Conservation (phyloP, 2,113 vertebrate genomes). For the Nycticryphes semicollaris region DNA sequence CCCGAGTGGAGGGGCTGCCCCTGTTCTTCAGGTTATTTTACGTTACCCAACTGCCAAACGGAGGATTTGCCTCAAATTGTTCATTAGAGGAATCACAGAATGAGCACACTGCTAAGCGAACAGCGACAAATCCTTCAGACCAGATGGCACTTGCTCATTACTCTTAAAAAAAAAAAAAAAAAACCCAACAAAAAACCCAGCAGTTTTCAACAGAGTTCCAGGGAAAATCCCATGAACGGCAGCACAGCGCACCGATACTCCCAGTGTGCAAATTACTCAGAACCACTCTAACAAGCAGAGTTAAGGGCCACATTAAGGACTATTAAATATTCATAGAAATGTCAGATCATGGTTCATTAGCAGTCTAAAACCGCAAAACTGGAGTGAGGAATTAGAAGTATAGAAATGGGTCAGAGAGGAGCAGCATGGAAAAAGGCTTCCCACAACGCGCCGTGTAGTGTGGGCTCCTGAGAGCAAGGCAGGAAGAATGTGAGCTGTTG, state of each 20-base stretch:
- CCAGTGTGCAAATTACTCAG: not conserved
- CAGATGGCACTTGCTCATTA: not conserved
- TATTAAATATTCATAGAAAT: not conserved
- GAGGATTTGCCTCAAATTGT: not conserved
- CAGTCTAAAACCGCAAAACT: not conserved
- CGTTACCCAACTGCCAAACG: not conserved
- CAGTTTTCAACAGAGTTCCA: not conserved
- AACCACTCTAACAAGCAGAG: not conserved
- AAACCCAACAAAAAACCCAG: too few species aligned
- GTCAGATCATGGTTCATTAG: not conserved
- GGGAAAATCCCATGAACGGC: not conserved
- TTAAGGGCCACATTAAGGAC: not conserved
- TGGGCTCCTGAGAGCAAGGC: not conserved
- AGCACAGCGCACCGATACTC: too few species aligned
- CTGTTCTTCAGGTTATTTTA: not conserved
- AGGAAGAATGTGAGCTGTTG: not conserved
- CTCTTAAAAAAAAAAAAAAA: not conserved
- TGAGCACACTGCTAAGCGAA: not conserved
- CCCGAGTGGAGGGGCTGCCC: not conserved
- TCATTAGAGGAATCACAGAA: not conserved
- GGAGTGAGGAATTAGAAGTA: not conserved
- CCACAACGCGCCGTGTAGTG: rapidly evolving
- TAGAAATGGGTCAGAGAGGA: not conserved
- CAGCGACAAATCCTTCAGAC: not conserved
- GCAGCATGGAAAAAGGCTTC: not conserved